Conservation (phyloP, 2,797 vertebrate genomes). For the Oryzias sinensis region DNA sequence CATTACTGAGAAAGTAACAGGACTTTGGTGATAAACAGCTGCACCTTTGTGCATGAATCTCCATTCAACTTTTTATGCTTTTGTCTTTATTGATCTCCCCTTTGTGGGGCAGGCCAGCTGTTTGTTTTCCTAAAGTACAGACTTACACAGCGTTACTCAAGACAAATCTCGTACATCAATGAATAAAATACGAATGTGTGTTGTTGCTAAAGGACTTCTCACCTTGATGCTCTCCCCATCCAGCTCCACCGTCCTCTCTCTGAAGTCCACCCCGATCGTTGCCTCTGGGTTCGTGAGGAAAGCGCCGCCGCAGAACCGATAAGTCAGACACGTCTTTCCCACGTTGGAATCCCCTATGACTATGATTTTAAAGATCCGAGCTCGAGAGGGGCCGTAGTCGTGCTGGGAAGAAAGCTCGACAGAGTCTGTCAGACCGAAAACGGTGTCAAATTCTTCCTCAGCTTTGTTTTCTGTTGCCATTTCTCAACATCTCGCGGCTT, state of each 20-base stretch:
- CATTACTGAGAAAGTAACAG: no score
- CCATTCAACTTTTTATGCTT: no score
- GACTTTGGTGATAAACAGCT: no score
- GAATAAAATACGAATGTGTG: no score
- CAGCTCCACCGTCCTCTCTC: conserved; percentile 88
- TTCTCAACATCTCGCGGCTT: conserved; percentile 65
- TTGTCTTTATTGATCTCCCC: no score
- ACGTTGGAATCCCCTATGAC: conserved; percentile 94
- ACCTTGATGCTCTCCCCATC: conserved; percentile 94
- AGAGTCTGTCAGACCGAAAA: conserved; percentile 60
- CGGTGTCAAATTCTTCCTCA: conserved; percentile 61
- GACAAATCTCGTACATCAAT: neutral
- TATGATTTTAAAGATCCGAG: conserved; percentile 91
- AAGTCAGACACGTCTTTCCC: conserved; percentile 92
- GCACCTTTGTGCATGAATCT: no score
- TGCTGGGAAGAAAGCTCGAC: conserved; percentile 54
- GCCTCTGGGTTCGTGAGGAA: conserved; percentile 92
- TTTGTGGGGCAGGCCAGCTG: no score
- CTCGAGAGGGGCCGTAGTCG: conserved; percentile 47
- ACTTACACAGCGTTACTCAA: neutral
- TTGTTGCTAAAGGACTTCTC: conserved; percentile 22
- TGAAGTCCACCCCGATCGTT: conserved; percentile 94
- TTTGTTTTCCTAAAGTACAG: no score
- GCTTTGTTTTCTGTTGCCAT: conserved; percentile 77
- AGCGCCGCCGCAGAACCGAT: conserved; percentile 89